phyloP scores from a whole-genome alignment of 2,113 vertebrate genomes.

The Mastomys coucha region DNA sequence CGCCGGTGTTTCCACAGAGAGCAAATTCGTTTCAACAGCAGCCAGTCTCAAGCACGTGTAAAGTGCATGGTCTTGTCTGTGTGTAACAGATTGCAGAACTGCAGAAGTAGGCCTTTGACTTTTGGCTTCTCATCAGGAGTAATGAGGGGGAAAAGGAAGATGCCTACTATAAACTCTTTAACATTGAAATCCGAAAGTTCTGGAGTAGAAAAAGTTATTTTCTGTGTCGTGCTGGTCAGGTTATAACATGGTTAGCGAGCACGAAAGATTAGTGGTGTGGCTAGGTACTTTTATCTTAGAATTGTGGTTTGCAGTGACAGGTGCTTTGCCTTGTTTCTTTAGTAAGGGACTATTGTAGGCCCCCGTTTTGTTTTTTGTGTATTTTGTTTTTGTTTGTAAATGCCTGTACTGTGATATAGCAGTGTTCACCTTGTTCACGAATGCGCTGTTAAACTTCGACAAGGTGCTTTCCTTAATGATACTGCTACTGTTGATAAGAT shows the following conservation, averaged over 20 bases:
- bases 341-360: neutral
- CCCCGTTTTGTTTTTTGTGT: neutral
- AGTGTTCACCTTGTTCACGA: neutral
- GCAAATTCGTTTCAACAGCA: neutral
- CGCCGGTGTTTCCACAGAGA: neutral
- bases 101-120: constrained; percentile 31
- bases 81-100: neutral
- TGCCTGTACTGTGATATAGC: neutral
- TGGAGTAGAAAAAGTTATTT: constrained; percentile 4
- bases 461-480: constrained; percentile 7
- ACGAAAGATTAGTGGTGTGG: constrained; percentile 14
- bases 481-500: neutral
- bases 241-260: neutral
- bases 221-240: neutral
- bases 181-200: neutral
- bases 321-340: neutral
- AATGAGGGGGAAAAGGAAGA: neutral
- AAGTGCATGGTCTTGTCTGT: constrained; percentile 19
- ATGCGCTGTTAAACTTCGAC: constrained; percentile 31
- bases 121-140: neutral
- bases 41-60: constrained; percentile 11
- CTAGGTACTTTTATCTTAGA: constrained; percentile 54
- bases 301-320: constrained; percentile 4
- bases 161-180: neutral
- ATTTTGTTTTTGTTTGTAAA: constrained; percentile 53